phyloP scores from a whole-genome alignment of 92 coral and sea anemone species.

The Isaurus tuberculatus region DNA sequence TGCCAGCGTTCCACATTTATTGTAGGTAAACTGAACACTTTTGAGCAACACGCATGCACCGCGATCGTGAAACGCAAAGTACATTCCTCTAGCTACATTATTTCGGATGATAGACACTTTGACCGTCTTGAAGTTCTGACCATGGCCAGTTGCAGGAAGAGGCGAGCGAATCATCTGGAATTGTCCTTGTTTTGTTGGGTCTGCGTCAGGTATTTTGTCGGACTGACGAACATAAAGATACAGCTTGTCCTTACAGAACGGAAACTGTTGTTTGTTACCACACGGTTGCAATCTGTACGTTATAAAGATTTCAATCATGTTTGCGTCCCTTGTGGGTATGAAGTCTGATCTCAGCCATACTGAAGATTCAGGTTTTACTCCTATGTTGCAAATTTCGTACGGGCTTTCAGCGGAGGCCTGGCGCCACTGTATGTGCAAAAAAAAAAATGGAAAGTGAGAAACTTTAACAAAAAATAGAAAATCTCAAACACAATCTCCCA shows the following conservation, averaged over 20 bases:
- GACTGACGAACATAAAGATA: background rate
- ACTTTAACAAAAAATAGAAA: no score
- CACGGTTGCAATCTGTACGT: background rate
- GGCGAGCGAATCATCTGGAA: background rate
- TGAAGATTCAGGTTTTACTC: background rate
- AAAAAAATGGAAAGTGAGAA: background rate
- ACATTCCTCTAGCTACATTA: background rate
- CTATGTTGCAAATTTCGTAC: background rate
- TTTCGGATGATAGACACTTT: constrained; percentile 4
- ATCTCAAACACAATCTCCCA: no score
- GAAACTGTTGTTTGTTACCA: background rate
- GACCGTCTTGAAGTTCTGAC: background rate
- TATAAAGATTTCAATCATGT: constrained; percentile 23
- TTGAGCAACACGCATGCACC: constrained; percentile 27
- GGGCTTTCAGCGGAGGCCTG: background rate
- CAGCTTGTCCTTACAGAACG: constrained; percentile 10
- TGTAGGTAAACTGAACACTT: constrained; percentile 4
- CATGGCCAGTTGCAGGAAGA: background rate
- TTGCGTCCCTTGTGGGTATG: background rate
- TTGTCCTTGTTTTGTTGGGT: background rate
- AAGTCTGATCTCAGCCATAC: constrained; percentile 18
- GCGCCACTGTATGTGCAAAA: background rate
- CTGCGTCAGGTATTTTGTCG: background rate
- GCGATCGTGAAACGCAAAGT: constrained; percentile 29
- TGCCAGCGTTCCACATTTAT: constrained; percentile 23